Base-by-base conservation (phyloP, 2,888 invertebrate genomes). In the Athetis lepigone region DNA sequence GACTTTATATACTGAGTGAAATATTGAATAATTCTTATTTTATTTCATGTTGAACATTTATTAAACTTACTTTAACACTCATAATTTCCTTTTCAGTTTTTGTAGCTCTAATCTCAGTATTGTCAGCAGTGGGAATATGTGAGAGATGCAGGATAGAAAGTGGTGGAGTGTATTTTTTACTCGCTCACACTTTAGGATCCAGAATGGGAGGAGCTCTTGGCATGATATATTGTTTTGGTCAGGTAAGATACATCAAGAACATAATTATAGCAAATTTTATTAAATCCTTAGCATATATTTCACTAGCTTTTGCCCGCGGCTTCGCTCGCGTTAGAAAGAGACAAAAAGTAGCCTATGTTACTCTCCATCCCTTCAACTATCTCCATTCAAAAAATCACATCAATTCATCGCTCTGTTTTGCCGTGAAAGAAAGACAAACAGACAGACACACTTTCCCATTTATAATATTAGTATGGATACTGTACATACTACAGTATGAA, bases 91-190 rank as follows among this genome's bases (percentile, higher is more conserved):
- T 96, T 96, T 78, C 96, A 95, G 98, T 99, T 50, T 96, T 98
- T 80, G 97, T 99, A 75, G 98, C 98, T 29, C 92, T 99, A 82
- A 97, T 99, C 81, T 98, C 98, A 60, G 98, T 99, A 19, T 95
- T 99, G 55, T 98, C 99, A 78, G 99, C 99, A 21, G 98, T 99
- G 65, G 99, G 99, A 46, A 99, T 99, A 81, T 99, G 99, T 95
- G 99, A 99, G 91, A 95, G 99, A 88, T 98, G 98, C 94, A 96
- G 98, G 69, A 97, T 99, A 85, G 98, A 99, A 93, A 98, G 98
- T 92, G 99, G 99, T n/a, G 99, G 99, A 50, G 98, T 99, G 25
- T 99, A 99, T 92, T 99, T 99, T 92, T 96, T 99, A 64, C 95
- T 99, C 37, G 98, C 99, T 0, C 99, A 99, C 86, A 98, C 99